Evolutionary conservation across 2,113 vertebrate species (phyloP).

Genomic region (Casuarius casuarius): DNA sequence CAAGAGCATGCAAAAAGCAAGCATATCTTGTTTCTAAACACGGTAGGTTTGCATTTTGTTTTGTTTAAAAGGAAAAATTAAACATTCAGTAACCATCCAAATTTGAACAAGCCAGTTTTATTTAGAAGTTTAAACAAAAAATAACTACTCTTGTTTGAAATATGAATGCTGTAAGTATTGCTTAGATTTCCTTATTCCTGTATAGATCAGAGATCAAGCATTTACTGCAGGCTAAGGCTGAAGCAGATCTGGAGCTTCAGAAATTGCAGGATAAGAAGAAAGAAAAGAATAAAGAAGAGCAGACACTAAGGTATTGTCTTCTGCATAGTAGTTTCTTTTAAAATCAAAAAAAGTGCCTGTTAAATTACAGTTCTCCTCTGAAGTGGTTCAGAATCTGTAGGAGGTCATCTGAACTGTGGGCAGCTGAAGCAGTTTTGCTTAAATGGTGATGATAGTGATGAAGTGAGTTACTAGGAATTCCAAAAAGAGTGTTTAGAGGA

Average conservation of each 20-base stretch:
- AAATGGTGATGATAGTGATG: not conserved
- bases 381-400: not conserved
- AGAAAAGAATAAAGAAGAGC: conserved; percentile 21
- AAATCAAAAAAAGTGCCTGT: not conserved
- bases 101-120: not conserved
- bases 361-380: not conserved
- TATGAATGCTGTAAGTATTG: not conserved
- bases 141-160: not conserved
- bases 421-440: not conserved
- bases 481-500: not conserved
- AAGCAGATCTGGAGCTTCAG: conserved; percentile 74
- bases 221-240: conserved; percentile 73
- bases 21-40: not conserved
- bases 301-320: conserved; percentile 33
- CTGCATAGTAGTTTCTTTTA: not conserved
- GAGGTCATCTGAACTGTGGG: not conserved
- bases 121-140: not conserved
- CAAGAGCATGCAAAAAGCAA: not conserved
- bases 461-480: not conserved
- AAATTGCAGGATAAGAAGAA: conserved; percentile 47
- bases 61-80: not conserved
- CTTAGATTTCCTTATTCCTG: not conserved
- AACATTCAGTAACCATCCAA: not conserved
- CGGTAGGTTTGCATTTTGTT: not conserved
- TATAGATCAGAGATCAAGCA: conserved; percentile 79